Evolutionary conservation across 2,113 vertebrate species (phyloP), one percentile per base, ranked within the genome.

Genomic region (Casuarius casuarius): DNA sequence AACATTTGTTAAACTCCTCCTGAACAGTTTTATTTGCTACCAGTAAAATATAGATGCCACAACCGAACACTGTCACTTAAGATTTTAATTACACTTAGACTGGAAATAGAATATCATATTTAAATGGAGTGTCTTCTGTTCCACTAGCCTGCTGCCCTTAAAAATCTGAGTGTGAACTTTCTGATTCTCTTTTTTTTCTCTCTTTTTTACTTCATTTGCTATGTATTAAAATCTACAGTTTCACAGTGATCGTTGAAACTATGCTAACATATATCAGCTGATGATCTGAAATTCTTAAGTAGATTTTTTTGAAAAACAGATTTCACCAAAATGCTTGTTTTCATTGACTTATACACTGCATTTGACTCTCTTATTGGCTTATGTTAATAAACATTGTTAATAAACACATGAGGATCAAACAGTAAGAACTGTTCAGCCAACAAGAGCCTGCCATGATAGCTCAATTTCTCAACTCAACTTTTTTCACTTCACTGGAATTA

Each of bases 1-100:
- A 95, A 92, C 70, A 82, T 92, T 95, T 94, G 89, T 94, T 85
- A 92, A 89, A 89, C 73, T 94, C 70, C 52, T 94, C 52, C 84
- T 94, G 93, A 90, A 82, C 70, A 88, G 48, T 93, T 96, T 93
- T 82, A 72, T 66, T 96, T 84, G 84, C 44, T 84, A 87, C 40
- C 35, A 83, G 87, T 83, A 91, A 94, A 97, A 95, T 87, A 90
- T 62, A 96, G 63, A 88, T 93, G 54, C 84, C 63, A 92, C 83
- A 95, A 88, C 29, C 94, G 73, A 91, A 62, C 84, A 87, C 73
- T 97, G 61, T 75, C 17, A 42, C n/a, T 89, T 72, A 96, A 76
- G 82, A 91, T 80, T 93, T 95, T 88, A 91, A 83, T 97, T 94
- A 79, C 22, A 82, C 14, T 80, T 58, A 91, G 17, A 82, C 42